These are phyloP conservation scores for Anthonomus grandis DNA, from an alignment of 1,140 invertebrate genomes.

Conservation along the genomic window DNA sequence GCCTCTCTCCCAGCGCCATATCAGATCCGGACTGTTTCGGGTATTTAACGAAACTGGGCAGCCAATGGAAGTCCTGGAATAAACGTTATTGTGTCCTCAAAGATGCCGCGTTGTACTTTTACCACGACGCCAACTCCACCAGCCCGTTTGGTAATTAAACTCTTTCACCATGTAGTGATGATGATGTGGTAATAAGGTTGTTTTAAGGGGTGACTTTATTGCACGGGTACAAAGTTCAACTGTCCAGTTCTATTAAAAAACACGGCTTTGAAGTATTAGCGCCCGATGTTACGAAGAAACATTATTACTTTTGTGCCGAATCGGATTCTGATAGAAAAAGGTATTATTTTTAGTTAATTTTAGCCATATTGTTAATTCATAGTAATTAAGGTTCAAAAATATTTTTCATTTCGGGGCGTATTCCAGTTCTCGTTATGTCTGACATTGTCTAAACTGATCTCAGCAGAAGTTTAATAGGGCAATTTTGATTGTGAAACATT, in stretches of 20 bases:
- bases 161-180: neutral
- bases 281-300: slow-evolving; percentile 78
- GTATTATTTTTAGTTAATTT: slow-evolving; percentile 54
- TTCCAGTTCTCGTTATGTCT: too few species aligned
- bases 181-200: neutral
- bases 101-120: slow-evolving; percentile 93
- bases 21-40: slow-evolving; percentile 86
- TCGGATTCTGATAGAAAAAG: slow-evolving; percentile 93
- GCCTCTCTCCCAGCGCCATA: slow-evolving; percentile 68
- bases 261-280: slow-evolving; percentile 90
- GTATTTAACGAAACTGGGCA: slow-evolving; percentile 78
- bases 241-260: slow-evolving; percentile 72
- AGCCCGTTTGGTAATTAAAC: slow-evolving; percentile 73
- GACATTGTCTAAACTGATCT: too few species aligned
- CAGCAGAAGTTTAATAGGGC: too few species aligned
- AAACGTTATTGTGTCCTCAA: slow-evolving; percentile 92
- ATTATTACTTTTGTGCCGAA: slow-evolving; percentile 90
- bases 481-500: too few species aligned
- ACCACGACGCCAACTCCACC: slow-evolving; percentile 80
- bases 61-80: slow-evolving; percentile 80
- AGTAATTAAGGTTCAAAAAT: neutral
- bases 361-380: neutral
- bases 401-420: too few species aligned
- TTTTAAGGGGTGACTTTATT: slow-evolving; percentile 76
- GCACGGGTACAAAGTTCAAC: slow-evolving; percentile 91